Conservation (phyloP, 2,888 invertebrate genomes). For the Polymixis flavicincta region DNA sequence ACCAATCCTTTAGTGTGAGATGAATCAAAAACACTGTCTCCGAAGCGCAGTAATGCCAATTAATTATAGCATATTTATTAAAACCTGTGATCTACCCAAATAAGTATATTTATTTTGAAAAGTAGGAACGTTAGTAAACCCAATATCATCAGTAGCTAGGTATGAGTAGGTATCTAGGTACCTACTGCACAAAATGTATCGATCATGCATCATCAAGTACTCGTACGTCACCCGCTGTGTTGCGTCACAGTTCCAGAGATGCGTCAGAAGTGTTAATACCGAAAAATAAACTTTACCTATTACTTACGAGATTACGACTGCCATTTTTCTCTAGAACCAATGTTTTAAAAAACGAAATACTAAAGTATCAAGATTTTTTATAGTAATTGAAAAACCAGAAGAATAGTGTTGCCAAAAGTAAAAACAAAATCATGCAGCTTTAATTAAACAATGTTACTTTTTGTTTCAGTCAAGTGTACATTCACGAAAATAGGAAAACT, state of each 20-base stretch:
- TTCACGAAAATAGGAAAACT: constrained; percentile 43
- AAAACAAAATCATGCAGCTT: background rate
- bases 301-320: too few relatives aligned
- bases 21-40: constrained; percentile 14
- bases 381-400: constrained; percentile 4
- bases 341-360: background rate
- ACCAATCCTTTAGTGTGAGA: background rate
- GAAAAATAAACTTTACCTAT: constrained; percentile 6
- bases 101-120: too few relatives aligned
- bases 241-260: background rate
- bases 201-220: constrained; percentile 16
- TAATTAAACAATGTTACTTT: constrained; percentile 38
- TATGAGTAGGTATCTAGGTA: background rate
- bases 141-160: background rate
- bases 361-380: background rate
- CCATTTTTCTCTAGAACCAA: background rate
- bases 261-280: background rate
- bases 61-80: background rate
- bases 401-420: background rate
- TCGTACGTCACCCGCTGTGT: constrained; percentile 6
- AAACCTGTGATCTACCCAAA: background rate
- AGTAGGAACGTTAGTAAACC: too few relatives aligned
- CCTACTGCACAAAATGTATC: background rate
- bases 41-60: background rate
- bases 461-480: constrained; percentile 9